Evolutionary conservation across 2,797 vertebrate species (phyloP).

Genomic region (Coluber constrictor): DNA sequence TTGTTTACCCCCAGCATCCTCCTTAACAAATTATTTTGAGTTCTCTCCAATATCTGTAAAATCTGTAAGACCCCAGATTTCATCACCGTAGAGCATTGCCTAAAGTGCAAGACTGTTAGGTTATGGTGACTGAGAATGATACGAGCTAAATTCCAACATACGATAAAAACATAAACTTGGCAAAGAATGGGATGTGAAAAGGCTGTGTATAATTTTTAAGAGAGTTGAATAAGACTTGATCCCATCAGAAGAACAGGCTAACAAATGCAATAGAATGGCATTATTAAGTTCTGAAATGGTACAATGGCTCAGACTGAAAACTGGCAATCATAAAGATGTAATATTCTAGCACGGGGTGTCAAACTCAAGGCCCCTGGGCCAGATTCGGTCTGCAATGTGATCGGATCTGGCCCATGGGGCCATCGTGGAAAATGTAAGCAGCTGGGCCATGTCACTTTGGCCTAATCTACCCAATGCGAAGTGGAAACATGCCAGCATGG

Average conservation of each 20-base stretch:
- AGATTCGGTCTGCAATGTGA: fast-evolving
- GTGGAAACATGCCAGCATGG: neutral
- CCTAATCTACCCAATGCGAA: too few species aligned
- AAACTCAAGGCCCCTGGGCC: neutral
- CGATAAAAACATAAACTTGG: neutral
- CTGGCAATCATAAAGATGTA: neutral
- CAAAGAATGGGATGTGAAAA: neutral
- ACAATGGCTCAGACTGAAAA: neutral
- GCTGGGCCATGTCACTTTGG: fast-evolving
- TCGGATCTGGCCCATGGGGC: too few species aligned
- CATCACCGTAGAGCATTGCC: too few species aligned
- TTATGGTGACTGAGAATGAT: neutral
- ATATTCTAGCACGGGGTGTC: neutral
- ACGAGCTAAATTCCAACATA: neutral
- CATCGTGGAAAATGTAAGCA: too few species aligned
- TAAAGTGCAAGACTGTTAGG: neutral
- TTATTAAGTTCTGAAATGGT: too few species aligned
- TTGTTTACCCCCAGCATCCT: too few species aligned
- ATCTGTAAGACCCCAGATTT: too few species aligned
- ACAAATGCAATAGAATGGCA: neutral
- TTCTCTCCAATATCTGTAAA: too few species aligned
- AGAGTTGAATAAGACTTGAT: neutral
- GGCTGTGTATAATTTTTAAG: neutral
- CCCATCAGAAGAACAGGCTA: neutral
- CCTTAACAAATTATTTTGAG: too few species aligned